Evolutionary conservation across 2,888 invertebrate species (phyloP).

Genomic region (Sipha maydis): DNA sequence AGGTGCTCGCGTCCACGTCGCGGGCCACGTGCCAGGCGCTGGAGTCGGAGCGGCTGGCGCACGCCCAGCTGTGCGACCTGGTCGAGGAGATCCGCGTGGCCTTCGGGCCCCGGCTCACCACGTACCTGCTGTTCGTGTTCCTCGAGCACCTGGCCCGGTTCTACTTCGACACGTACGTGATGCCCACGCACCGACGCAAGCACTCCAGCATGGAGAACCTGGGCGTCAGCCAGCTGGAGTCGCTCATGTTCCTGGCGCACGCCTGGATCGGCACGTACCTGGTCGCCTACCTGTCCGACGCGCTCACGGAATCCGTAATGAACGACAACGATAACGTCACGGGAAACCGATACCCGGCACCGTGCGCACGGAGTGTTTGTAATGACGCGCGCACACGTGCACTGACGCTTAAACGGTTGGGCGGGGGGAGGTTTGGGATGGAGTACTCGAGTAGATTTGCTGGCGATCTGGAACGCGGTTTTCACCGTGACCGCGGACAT

Average conservation of each 20-base stretch:
- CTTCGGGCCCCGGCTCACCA: constrained; percentile 43
- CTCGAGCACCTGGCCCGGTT: constrained; percentile 54
- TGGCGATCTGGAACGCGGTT: no score
- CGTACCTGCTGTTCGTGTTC: constrained; percentile 54
- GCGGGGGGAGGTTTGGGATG: no score
- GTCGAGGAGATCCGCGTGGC: constrained; percentile 47
- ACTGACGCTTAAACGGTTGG: no score
- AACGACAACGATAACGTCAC: not conserved
- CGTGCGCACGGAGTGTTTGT: no score
- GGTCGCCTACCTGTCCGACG: constrained; percentile 53
- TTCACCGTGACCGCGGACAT: no score
- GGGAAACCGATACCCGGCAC: no score
- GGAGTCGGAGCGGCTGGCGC: constrained; percentile 53
- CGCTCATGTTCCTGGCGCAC: constrained; percentile 44
- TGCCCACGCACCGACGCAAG: not conserved
- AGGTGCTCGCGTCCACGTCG: constrained; percentile 28
- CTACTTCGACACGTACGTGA: constrained; percentile 55
- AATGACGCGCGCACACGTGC: no score
- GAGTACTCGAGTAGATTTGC: no score
- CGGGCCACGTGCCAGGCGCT: constrained; percentile 37
- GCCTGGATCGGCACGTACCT: constrained; percentile 54
- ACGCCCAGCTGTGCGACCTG: constrained; percentile 53
- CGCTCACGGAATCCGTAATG: constrained; percentile 53
- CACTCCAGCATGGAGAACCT: not conserved
- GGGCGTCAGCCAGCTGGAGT: not conserved